phyloP scores from a whole-genome alignment of 1,140 invertebrate genomes.

The Anadara kagoshimensis region DNA sequence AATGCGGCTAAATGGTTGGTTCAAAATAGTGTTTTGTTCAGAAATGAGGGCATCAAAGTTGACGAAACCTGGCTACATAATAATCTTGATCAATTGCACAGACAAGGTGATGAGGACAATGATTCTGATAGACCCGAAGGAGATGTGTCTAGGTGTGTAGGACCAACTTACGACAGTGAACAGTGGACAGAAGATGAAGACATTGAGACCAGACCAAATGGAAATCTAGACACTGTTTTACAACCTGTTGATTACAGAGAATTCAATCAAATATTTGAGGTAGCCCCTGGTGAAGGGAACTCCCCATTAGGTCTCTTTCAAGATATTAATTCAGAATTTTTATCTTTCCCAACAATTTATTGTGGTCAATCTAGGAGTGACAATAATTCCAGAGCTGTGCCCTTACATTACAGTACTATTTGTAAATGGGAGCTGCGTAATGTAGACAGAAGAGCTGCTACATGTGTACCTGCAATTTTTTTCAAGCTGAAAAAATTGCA shows the following conservation, averaged over 20 bases:
- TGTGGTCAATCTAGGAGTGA: constrained; percentile 26
- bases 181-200: constrained; percentile 27
- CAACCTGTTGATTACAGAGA: constrained; percentile 27
- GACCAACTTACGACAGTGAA: neutral
- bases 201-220: constrained; percentile 12
- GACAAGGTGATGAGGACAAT: neutral
- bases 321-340: constrained; percentile 33
- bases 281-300: constrained; percentile 39
- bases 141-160: neutral
- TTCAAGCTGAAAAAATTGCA: constrained; percentile 37
- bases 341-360: constrained; percentile 36
- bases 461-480: constrained; percentile 20
- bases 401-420: too few species aligned
- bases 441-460: constrained; percentile 26
- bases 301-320: constrained; percentile 26
- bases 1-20: constrained; percentile 21
- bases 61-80: constrained; percentile 3
- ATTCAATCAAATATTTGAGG: constrained; percentile 23
- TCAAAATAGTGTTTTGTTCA: constrained; percentile 21
- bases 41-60: constrained; percentile 24
- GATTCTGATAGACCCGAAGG: neutral
- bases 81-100: neutral
- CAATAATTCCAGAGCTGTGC: constrained; percentile 23
- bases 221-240: constrained; percentile 32
- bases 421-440: constrained; percentile 30